Evolutionary conservation across 1,140 invertebrate species (phyloP), one percentile per base, ranked within the genome.

Genomic region (Papilio helenus): DNA sequence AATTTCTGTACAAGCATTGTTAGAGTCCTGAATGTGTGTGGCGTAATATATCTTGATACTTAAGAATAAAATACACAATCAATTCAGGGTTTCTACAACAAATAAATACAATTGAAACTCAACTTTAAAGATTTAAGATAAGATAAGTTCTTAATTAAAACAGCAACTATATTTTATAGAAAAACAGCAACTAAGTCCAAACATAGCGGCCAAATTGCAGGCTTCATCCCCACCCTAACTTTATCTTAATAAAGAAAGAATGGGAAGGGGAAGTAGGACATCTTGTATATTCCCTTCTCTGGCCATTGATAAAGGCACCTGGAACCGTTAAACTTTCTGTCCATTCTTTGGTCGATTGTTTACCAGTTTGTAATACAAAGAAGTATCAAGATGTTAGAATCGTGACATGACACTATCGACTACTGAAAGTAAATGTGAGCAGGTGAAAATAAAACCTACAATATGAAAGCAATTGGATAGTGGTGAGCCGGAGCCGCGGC

Each of bases 1-100:
- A 92, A 92, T 93, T 92, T 92, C 86, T 87, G 87, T 91, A 89
- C 90, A 90, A 93, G 90, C 91, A 92, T 93, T 92, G 92, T 93
- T 90, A 88, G 61, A 68, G 85, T 89, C 87, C 88, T 89, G 86
- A 84, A 86, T 82, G 61, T 82, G 82, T 29, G 10, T n/a, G 58
- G 78, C 81, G 16, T n/a, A 5, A 82, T 14, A 10, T 1, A 1
- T 72, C 39, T 89, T 89, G 87, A 90, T 91, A 90, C 85, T 92
- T 86, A 68, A 23, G 3, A 72, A 44, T 29, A 55, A 58, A 61
- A 14, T 20, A 26, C 26, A 4, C 34, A 39, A 39, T 58, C 55
- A 58, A 58, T 8, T 12, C 1, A 9, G 8, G 5, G 8, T 58
- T 46, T 46, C 12, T 14, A 14, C 10, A 16, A 3, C 1, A 1